Conservation (phyloP, 2,797 vertebrate genomes). For the Mus spretus region DNA sequence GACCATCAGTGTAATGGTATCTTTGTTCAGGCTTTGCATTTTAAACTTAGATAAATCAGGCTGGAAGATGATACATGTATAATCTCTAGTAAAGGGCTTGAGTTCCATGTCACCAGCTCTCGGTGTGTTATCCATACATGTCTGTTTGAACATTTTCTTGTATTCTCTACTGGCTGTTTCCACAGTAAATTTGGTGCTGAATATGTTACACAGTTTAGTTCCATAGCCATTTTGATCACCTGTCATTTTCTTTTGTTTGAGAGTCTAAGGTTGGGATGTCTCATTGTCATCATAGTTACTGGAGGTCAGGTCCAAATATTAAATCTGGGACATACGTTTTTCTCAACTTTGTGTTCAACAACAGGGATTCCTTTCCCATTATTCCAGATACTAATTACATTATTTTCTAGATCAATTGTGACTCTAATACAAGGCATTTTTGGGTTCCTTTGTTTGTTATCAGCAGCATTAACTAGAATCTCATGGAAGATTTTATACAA, state of each 20-base stretch:
- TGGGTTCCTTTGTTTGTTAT: too few relatives aligned
- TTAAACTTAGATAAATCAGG: slow-evolving; percentile 98
- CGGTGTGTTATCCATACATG: slow-evolving; percentile 97
- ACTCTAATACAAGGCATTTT: too few relatives aligned
- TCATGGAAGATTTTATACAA: too few relatives aligned
- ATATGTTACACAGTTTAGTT: slow-evolving; percentile 99
- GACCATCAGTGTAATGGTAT: slow-evolving; percentile 97
- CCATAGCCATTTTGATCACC: slow-evolving; percentile 99
- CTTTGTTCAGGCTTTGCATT: slow-evolving; percentile 95
- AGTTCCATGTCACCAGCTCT: slow-evolving; percentile 91
- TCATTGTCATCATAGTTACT: slow-evolving; percentile 98
- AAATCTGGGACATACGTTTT: slow-evolving; percentile 97
- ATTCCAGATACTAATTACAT: slow-evolving; percentile 97
- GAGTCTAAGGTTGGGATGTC: slow-evolving; percentile 76
- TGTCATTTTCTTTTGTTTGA: slow-evolving; percentile 93
- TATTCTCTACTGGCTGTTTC: slow-evolving; percentile 97
- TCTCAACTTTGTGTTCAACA: slow-evolving; percentile 98
- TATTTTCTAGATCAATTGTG: slow-evolving; percentile 88
- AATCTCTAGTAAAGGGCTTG: slow-evolving; percentile 94
- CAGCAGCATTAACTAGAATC: too few relatives aligned
- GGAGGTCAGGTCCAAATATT: slow-evolving; percentile 98
- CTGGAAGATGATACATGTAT: slow-evolving; percentile 96
- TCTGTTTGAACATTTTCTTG: slow-evolving; percentile 96
- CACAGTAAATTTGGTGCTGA: slow-evolving; percentile 98
- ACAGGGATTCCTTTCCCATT: slow-evolving; percentile 99